Conservation (phyloP, 2,113 vertebrate genomes). For the Anolis carolinensis region DNA sequence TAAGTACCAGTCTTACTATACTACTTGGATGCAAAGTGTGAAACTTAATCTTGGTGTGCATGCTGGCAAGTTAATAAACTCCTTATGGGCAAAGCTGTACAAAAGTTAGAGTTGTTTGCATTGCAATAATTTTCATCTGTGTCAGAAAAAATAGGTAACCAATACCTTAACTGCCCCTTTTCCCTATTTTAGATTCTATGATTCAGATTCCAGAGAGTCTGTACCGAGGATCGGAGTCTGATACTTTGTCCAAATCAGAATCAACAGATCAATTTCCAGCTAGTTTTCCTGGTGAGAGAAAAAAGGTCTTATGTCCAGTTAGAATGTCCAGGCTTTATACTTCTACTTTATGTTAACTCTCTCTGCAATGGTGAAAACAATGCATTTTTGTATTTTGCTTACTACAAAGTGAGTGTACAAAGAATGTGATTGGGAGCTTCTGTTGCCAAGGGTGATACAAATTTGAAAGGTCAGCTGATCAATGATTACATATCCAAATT, state of each 20-base stretch:
- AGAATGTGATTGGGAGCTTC: background rate
- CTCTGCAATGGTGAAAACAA: background rate
- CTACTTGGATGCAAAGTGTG: background rate
- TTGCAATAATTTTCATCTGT: background rate
- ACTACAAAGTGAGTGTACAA: background rate
- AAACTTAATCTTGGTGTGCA: background rate
- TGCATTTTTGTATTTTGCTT: background rate
- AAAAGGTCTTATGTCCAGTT: background rate
- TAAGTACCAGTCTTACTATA: background rate
- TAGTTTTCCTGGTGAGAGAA: constrained; percentile 77
- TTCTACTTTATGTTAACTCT: background rate
- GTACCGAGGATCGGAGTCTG: constrained; percentile 79
- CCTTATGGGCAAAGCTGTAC: constrained; percentile 10
- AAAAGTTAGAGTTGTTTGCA: background rate
- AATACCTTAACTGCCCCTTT: constrained; percentile 20
- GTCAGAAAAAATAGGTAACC: background rate
- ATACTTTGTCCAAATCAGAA: constrained; percentile 70
- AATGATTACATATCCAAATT: background rate
- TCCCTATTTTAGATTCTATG: constrained; percentile 82
- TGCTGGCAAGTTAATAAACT: background rate
- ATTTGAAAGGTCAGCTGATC: background rate
- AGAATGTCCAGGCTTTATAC: background rate
- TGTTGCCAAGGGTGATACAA: background rate
- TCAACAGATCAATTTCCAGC: constrained; percentile 73
- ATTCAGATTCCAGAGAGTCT: constrained; percentile 84